Evolutionary conservation across 2,797 vertebrate genomes (phyloP), one percentile per base, ranked within the genome.

Genomic region (Antrozous pallidus): DNA sequence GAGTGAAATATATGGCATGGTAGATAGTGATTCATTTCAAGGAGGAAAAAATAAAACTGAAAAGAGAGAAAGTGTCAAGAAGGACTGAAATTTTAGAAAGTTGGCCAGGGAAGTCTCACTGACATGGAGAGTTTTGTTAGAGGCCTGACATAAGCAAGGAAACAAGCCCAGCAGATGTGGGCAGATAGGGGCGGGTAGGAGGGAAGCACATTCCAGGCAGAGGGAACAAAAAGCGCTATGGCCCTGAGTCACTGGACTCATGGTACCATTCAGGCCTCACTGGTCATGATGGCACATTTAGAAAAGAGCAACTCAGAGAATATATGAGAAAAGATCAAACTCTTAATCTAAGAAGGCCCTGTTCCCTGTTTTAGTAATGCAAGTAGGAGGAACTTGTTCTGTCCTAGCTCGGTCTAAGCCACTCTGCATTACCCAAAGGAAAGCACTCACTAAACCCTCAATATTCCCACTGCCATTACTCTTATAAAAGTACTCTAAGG

Each of bases 111-210:
- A 69, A 88, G 33, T 22, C n/a, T 38, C 40, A 51, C 7, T 17
- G 36, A 54, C n/a, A 71, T 58, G 20, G 45, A 79, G 24, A 71
- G 31, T 33, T 86, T 13, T 40, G 6, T 38, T 33, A 67, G 49
- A 87, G n/a, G 24, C 51, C 61, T 16, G 12, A 75, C 10, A 45
- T 33, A 88, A 65, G 49, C 8, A 8, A 82, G 36, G 18, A n/a
- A 38, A 16, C 2, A 3, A 92, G 18, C 36, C 45, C 51, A 16
- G 54, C 12, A 56, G 51, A 58, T 13, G 11, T 14, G 16, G 28
- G 28, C 31, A 13, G 58, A 61, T 1, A 0, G 12, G 58, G 12
- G 12, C 0, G 5, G 1, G 2, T 14, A 14, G 12, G 3, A 42
- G 11, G 6, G 2, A 28, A 63, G 49, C 11, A 22, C 31, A 38